A percentile compares a stretch with the other conserved stretches of the same genome.
These are phyloP conservation scores for Fratercula arctica DNA, from an alignment of 2,797 vertebrate species.

Conservation along the genomic window DNA sequence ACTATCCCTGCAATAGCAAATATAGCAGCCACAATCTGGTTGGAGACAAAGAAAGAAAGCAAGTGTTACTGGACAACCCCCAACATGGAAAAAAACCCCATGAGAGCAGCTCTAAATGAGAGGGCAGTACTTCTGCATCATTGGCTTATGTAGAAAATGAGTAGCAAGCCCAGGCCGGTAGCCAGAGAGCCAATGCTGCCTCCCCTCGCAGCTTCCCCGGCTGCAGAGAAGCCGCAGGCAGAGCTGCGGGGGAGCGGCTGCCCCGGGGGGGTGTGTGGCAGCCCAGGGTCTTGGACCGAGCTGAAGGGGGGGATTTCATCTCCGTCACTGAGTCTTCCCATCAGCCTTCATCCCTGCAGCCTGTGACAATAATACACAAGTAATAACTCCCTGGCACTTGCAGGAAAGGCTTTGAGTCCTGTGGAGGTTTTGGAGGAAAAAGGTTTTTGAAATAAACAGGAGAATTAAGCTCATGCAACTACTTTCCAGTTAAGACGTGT, in stretches of 20 bases:
- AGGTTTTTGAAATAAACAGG: not conserved
- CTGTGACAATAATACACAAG: not conserved
- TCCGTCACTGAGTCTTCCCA: not conserved
- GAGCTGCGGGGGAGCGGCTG: not conserved
- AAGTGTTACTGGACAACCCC: conserved; percentile 13
- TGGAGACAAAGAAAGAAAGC: conserved; percentile 26
- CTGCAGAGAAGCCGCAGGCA: not conserved
- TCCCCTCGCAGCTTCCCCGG: not conserved
- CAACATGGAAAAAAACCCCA: not conserved
- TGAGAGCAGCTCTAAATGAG: not conserved
- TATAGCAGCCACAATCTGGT: conserved; percentile 96
- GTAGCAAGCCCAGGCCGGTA: not conserved
- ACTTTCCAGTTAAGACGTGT: not conserved
- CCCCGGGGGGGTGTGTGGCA: fast-evolving
- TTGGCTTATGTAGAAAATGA: not conserved
- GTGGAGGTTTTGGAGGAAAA: not conserved
- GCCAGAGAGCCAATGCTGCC: not conserved
- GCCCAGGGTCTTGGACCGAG: fast-evolving
- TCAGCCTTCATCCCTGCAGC: not conserved
- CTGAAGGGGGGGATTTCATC: not conserved
- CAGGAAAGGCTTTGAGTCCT: not conserved
- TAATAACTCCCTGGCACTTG: not conserved
- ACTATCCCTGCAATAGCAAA: conserved; percentile 97
- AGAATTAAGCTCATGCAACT: not conserved
- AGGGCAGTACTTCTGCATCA: not conserved